Conservation (phyloP, 2,113 vertebrate species). For the Panthera tigris region DNA sequence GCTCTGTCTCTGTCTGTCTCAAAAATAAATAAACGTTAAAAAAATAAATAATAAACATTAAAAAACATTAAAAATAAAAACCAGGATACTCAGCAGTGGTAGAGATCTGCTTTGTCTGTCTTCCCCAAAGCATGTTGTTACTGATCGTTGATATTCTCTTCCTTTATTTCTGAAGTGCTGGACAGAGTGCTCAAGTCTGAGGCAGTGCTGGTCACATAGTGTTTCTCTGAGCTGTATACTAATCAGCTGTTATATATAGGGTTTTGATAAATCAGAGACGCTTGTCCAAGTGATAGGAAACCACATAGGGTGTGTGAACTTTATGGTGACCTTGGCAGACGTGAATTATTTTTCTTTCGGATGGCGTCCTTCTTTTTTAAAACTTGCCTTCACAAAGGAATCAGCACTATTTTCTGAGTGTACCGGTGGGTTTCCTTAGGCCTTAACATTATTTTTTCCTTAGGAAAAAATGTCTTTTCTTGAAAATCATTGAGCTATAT, state of each 20-base stretch:
- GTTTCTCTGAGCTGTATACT: background rate
- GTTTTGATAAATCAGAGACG: background rate
- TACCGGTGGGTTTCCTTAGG: background rate
- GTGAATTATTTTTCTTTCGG: background rate
- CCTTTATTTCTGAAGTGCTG: background rate
- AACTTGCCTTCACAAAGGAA: background rate
- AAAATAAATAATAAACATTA: background rate
- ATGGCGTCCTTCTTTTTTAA: background rate
- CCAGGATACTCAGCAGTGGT: background rate
- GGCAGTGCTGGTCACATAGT: background rate
- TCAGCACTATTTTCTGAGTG: background rate
- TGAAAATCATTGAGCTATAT: background rate
- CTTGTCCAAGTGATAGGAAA: slow-evolving; percentile 11
- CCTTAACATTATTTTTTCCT: background rate
- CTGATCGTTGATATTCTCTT: background rate
- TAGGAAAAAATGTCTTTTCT: background rate
- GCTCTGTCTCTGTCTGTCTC: too few species aligned
- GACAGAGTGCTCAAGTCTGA: background rate
- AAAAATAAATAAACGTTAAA: too few species aligned
- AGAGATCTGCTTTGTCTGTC: background rate
- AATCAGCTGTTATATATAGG: background rate
- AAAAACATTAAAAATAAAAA: background rate
- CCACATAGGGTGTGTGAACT: background rate
- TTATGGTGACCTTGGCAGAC: background rate
- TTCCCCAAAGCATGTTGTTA: background rate